Conservation (phyloP, 2,888 invertebrate genomes). For the Gymnosoma rotundatum region DNA sequence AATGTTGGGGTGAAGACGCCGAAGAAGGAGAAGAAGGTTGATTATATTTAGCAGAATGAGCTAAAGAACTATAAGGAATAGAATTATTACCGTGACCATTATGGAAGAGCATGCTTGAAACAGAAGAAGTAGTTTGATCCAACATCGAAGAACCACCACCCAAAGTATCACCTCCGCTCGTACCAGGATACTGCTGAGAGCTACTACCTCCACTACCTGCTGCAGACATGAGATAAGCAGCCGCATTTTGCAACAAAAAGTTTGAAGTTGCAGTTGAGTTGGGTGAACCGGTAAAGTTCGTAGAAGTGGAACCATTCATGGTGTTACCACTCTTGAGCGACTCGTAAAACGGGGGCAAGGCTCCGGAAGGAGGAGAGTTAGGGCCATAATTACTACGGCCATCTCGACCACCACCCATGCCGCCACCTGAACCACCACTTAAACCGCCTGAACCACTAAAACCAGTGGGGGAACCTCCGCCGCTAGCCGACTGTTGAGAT, state of each 20-base stretch:
- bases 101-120: constrained; percentile 75
- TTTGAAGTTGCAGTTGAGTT: constrained; percentile 83
- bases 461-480: constrained; percentile 78
- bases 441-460: constrained; percentile 75
- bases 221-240: constrained; percentile 84
- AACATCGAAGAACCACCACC: constrained; percentile 75
- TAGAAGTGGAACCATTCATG: constrained; percentile 80
- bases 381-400: constrained; percentile 93
- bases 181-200: constrained; percentile 80
- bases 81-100: constrained; percentile 77
- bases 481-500: constrained; percentile 83
- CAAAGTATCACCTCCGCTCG: constrained; percentile 82
- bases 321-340: constrained; percentile 91
- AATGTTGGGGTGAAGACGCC: constrained; percentile 64
- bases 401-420: constrained; percentile 90
- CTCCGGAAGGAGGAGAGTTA: constrained; percentile 93
- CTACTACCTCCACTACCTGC: constrained; percentile 81
- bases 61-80: constrained; percentile 75
- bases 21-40: constrained; percentile 71
- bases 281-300: constrained; percentile 78
- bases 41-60: constrained; percentile 72
- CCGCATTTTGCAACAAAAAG: constrained; percentile 86
- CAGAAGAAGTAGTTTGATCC: constrained; percentile 63
- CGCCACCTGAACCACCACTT: constrained; percentile 87
- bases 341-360: constrained; percentile 94